Base-by-base conservation (phyloP, 2,888 invertebrate species). In the Antheraea assamensis region DNA sequence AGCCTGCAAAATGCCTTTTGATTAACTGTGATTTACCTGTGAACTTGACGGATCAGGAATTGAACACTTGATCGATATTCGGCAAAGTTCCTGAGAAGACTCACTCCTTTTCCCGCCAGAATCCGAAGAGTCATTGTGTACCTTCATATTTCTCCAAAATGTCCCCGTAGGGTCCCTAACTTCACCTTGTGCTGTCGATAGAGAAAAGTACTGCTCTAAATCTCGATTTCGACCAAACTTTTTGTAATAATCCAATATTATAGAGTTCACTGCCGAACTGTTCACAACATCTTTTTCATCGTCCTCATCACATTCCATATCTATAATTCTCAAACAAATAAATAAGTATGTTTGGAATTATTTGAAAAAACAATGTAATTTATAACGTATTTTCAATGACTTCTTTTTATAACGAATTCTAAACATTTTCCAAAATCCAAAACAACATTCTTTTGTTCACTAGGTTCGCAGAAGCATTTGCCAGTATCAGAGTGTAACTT, bases 191-290 rank as follows among this genome's bases (percentile, higher is more conserved):
- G 92, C 94, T 61, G 94, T 92, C 17, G 93, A 91, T 78, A 94
- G 80, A 66, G 94, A 95, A 88, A 97, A 96, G 86, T 96, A 97
- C 81, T 96, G 96, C 75, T 96, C 96, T 79, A 97, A 92, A 84
- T 96, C 96, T 52, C 96, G 90, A 82, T 95, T 96, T 79, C 95
- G 95, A 1, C 96, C 96, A 89, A 96, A 96, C 83, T 96, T 96
- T 82, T 95, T 94, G 84, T 96, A 97, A 87, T 97, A 97, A 83
- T 97, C 96, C 80, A 96, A 85, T 78, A 95, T 92, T 77, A 89
- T 87, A 68, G 92, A 87, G 80, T 93, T 95, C 73, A 95, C 88
- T 70, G 92, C 89, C 8, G 74, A 58, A 71, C 8, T 35, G 64
- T 71, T 64, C 52, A 68, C 30, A 58, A 42, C 70, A 70, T 47